A percentile compares a stretch with the other conserved stretches of the same genome.
phyloP scores from a whole-genome alignment of 2,888 invertebrate species.

The Phania funesta region DNA sequence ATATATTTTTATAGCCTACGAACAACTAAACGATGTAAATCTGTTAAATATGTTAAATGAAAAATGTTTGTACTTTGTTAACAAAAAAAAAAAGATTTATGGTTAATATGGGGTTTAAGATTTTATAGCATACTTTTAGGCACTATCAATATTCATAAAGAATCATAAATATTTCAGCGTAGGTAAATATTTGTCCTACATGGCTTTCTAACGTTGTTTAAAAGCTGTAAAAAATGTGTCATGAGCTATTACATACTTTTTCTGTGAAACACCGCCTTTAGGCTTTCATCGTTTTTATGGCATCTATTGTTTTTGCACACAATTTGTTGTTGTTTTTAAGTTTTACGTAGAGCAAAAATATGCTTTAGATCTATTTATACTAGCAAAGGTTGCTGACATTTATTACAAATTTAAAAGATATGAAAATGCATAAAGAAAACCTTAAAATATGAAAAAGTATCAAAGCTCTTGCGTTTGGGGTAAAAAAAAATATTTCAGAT shows the following conservation, averaged over 20 bases:
- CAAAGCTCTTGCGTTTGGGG: too few species aligned
- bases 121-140: conserved; percentile 24
- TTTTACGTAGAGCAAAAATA: not conserved
- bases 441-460: too few species aligned
- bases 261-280: conserved; percentile 10
- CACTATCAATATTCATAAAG: not conserved
- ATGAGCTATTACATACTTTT: conserved; percentile 6
- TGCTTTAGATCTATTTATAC: too few species aligned
- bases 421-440: too few species aligned
- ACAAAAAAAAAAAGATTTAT: not conserved
- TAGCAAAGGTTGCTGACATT: too few species aligned
- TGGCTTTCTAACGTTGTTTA: not conserved
- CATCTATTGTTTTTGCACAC: not conserved
- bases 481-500: too few species aligned
- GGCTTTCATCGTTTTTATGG: conserved; percentile 8
- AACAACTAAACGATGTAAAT: not conserved
- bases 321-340: not conserved
- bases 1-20: not conserved
- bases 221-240: not conserved
- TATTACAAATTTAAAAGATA: too few species aligned
- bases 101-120: not conserved
- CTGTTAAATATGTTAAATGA: conserved; percentile 19
- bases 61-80: not conserved
- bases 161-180: conserved; percentile 1
- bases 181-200: not conserved